phyloP scores from a whole-genome alignment of 2,113 vertebrate species.

The Heptranchias perlo region DNA sequence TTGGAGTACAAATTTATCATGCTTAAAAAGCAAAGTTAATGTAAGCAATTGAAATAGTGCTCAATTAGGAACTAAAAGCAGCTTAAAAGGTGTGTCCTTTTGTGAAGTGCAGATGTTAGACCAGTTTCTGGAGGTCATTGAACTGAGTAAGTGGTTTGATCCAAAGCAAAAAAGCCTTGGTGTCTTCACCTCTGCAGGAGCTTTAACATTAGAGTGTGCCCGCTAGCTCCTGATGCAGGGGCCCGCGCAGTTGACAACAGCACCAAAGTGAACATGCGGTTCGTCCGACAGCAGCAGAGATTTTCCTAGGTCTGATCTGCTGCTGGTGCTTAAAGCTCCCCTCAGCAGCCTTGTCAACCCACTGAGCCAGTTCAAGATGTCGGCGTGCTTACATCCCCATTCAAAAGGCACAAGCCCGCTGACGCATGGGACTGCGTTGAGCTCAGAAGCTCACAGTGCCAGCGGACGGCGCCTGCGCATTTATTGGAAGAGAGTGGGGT shows the following conservation, averaged over 20 bases:
- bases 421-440: neutral
- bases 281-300: neutral
- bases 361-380: neutral
- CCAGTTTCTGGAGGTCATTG: neutral
- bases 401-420: neutral
- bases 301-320: neutral
- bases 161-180: neutral
- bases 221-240: neutral
- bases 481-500: neutral
- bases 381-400: neutral
- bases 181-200: neutral
- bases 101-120: neutral
- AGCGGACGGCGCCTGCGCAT: neutral
- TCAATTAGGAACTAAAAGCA: constrained; percentile 40
- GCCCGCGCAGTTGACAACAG: neutral
- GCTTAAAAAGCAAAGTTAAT: constrained; percentile 58
- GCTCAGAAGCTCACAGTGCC: neutral
- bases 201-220: neutral
- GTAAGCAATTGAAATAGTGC: constrained; percentile 59
- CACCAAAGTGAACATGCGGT: neutral
- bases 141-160: neutral
- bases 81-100: neutral
- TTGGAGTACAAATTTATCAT: constrained; percentile 76
- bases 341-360: neutral
- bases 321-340: neutral